These are phyloP conservation scores for Rissa tridactyla DNA, from an alignment of 2,113 vertebrate genomes.

Conservation along the genomic window DNA sequence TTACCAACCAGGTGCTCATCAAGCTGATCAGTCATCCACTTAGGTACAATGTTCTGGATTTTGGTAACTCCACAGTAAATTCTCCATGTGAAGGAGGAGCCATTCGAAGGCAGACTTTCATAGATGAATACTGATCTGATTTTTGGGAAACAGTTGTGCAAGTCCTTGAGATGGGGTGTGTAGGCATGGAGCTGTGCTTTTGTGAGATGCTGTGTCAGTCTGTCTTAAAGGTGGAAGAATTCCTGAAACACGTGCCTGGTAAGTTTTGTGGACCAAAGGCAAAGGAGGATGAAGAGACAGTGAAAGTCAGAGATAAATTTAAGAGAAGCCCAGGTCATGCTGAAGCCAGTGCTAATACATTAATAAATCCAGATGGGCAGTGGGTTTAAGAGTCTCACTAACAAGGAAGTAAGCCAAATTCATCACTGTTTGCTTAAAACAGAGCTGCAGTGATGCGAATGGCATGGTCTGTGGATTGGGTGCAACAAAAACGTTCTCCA, in stretches of 20 bases:
- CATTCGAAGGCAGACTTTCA: not conserved
- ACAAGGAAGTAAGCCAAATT: rapidly evolving
- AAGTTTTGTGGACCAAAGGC: not conserved
- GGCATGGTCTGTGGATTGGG: not conserved
- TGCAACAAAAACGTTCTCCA: not conserved
- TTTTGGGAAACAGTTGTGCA: not conserved
- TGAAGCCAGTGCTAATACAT: rapidly evolving
- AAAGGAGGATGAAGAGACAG: not conserved
- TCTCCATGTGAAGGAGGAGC: not conserved
- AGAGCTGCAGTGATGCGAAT: not conserved
- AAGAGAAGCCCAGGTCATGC: not conserved
- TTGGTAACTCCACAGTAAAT: not conserved
- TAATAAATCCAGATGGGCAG: not conserved
- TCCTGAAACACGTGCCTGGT: not conserved
- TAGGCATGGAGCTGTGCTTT: not conserved
- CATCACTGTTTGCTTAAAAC: not conserved
- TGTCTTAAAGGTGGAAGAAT: not conserved
- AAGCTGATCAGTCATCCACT: not conserved
- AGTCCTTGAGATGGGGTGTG: not conserved
- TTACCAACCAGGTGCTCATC: not conserved
- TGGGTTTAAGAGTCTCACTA: not conserved
- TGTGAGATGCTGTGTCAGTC: not conserved
- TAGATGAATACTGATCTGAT: not conserved
- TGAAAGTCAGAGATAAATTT: not conserved
- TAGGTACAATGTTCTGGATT: not conserved